phyloP scores from a whole-genome alignment of 2,888 invertebrate genomes.

The Diachrysia chrysitis region DNA sequence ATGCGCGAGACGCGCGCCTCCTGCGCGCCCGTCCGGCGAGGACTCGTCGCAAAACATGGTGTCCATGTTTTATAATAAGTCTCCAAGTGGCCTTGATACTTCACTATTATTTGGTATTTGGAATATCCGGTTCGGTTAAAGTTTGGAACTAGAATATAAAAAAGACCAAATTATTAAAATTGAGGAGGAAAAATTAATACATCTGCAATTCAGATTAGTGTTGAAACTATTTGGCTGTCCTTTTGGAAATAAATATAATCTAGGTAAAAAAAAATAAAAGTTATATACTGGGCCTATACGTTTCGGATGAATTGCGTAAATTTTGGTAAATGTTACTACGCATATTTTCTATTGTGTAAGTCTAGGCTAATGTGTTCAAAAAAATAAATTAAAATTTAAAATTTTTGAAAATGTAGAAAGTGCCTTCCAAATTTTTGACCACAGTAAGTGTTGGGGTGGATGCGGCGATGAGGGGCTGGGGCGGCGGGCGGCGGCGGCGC shows the following conservation, averaged over 20 bases:
- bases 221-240: slow-evolving; percentile 88
- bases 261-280: slow-evolving; percentile 79
- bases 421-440: slow-evolving; percentile 93
- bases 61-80: slow-evolving; percentile 84
- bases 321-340: slow-evolving; percentile 89
- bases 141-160: slow-evolving; percentile 88
- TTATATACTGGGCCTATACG: slow-evolving; percentile 86
- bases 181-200: slow-evolving; percentile 70
- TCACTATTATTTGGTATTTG: slow-evolving; percentile 86
- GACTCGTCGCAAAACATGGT: slow-evolving; percentile 82
- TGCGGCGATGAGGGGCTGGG: slow-evolving; percentile 85
- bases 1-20: slow-evolving; percentile 27
- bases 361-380: slow-evolving; percentile 94
- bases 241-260: slow-evolving; percentile 86
- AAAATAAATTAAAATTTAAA: slow-evolving; percentile 87
- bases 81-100: slow-evolving; percentile 89
- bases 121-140: slow-evolving; percentile 85
- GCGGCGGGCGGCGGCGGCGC: slow-evolving; percentile 66
- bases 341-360: slow-evolving; percentile 90
- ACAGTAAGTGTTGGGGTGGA: slow-evolving; percentile 90
- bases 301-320: slow-evolving; percentile 87
- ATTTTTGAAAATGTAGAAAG: slow-evolving; percentile 92
- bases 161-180: slow-evolving; percentile 85
- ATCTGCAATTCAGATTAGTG: slow-evolving; percentile 85
- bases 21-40: slow-evolving; percentile 63